Conservation (phyloP, 2,888 invertebrate genomes). For the Sturmia bella region DNA sequence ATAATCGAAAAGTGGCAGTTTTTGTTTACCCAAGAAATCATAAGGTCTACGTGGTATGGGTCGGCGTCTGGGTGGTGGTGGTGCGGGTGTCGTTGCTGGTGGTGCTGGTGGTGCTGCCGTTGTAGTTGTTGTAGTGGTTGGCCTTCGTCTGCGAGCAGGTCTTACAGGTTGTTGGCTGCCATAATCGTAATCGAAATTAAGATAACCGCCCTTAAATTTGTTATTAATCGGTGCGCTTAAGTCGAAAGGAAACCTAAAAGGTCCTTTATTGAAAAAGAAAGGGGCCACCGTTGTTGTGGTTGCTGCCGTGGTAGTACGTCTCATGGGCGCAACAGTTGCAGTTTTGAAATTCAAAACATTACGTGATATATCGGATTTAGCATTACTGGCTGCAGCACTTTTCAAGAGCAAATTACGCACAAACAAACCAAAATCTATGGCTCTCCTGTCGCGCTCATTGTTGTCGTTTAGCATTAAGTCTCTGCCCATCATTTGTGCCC, state of each 20-base stretch:
- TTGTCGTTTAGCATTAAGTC: background rate
- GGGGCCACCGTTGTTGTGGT: slow-evolving; percentile 50
- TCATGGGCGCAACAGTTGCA: slow-evolving; percentile 23
- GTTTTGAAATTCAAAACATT: slow-evolving; percentile 56
- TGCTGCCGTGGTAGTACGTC: slow-evolving; percentile 35
- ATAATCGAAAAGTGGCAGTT: slow-evolving; percentile 42
- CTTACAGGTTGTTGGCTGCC: slow-evolving; percentile 28
- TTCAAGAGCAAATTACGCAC: slow-evolving; percentile 76
- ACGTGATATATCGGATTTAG: slow-evolving; percentile 71
- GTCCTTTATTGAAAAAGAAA: slow-evolving; percentile 49
- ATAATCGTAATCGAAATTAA: slow-evolving; percentile 64
- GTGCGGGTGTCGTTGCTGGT: slow-evolving; percentile 15
- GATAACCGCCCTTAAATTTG: slow-evolving; percentile 50
- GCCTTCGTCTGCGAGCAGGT: slow-evolving; percentile 50
- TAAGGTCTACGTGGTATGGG: slow-evolving; percentile 53
- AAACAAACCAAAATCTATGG: slow-evolving; percentile 74
- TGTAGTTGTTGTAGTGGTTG: slow-evolving; percentile 45
- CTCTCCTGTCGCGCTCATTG: slow-evolving; percentile 73
- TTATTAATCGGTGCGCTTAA: slow-evolving; percentile 48
- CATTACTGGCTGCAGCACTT: slow-evolving; percentile 75
- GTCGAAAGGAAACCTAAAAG: slow-evolving; percentile 61
- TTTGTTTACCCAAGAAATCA: slow-evolving; percentile 50
- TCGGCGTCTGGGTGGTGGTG: slow-evolving; percentile 46
- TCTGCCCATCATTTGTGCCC: slow-evolving; percentile 13
- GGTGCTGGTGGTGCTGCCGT: slow-evolving; percentile 12